A percentile compares a stretch with the other conserved stretches of the same genome.
Evolutionary conservation across 1,140 invertebrate genomes (phyloP).

Genomic region (Trichonephila clavata): DNA sequence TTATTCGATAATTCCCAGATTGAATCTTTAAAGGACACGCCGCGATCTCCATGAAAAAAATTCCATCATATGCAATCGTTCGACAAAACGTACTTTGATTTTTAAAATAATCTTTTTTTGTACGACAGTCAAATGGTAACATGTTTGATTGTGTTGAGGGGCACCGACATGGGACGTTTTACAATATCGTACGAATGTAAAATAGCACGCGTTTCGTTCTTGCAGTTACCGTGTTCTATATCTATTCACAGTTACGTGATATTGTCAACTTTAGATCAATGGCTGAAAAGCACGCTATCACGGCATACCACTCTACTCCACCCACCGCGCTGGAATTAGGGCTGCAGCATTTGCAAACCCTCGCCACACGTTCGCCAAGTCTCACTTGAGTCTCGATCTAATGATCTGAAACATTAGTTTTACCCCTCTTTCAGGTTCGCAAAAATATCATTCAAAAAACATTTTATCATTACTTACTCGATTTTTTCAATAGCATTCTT

Average conservation of each 20-base stretch:
- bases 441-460: no score
- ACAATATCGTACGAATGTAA: slow-evolving; percentile 52
- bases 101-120: no score
- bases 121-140: not conserved
- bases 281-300: slow-evolving; percentile 67
- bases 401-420: no score
- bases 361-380: not conserved
- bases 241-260: slow-evolving; percentile 73
- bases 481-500: no score
- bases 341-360: not conserved
- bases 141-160: slow-evolving; percentile 7
- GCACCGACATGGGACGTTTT: slow-evolving; percentile 10
- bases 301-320: slow-evolving; percentile 57
- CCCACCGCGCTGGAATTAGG: slow-evolving; percentile 32
- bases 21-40: no score
- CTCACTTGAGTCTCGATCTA: no score
- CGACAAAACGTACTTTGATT: no score
- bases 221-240: slow-evolving; percentile 35
- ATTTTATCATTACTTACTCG: no score
- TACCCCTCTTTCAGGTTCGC: no score
- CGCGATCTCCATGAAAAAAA: not conserved
- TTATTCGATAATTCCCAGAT: no score
- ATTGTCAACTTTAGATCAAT: slow-evolving; percentile 75
- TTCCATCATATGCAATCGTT: not conserved
- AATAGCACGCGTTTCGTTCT: slow-evolving; percentile 39